phyloP scores from a whole-genome alignment of 2,888 invertebrate genomes.

The Aplocera efformata region DNA sequence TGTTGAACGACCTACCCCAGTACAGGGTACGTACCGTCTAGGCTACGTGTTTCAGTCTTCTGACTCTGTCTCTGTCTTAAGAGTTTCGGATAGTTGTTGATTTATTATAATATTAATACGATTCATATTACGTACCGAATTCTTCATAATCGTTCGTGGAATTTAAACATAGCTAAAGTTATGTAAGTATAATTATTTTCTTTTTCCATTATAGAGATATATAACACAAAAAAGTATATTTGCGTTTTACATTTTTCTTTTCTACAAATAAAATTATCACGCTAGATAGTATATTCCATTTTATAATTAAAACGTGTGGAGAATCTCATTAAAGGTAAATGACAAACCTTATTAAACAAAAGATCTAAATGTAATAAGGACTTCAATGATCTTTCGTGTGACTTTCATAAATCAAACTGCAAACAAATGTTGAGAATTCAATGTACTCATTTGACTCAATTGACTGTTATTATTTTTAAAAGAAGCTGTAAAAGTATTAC shows the following conservation, averaged over 20 bases:
- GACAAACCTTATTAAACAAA: constrained; percentile 7
- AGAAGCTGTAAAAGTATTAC: constrained; percentile 21
- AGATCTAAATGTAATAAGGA: constrained; percentile 17
- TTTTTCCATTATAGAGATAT: too few relatives aligned
- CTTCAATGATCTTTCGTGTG: constrained; percentile 8
- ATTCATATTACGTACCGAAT: too few relatives aligned
- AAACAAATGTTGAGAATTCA: constrained; percentile 13
- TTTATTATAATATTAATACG: too few relatives aligned
- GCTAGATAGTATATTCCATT: background rate
- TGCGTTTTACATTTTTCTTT: too few relatives aligned
- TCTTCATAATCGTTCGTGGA: too few relatives aligned
- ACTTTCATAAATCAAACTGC: constrained; percentile 18
- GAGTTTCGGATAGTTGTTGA: too few relatives aligned
- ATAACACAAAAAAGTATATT: too few relatives aligned
- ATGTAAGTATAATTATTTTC: too few relatives aligned
- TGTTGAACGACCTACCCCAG: constrained; percentile 36
- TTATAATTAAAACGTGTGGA: background rate
- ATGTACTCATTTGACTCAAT: constrained; percentile 18
- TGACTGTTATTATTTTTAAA: constrained; percentile 18
- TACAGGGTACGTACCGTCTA: constrained; percentile 33
- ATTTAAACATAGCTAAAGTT: too few relatives aligned
- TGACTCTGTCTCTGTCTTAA: constrained; percentile 7
- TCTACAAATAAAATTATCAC: too few relatives aligned
- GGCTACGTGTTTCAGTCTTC: constrained; percentile 18
- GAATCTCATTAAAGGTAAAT: constrained; percentile 1